Percentiles rank a stretch among this genome's conserved stretches.
phyloP scores from a whole-genome alignment of 2,113 vertebrate genomes.

The Apus apus region DNA sequence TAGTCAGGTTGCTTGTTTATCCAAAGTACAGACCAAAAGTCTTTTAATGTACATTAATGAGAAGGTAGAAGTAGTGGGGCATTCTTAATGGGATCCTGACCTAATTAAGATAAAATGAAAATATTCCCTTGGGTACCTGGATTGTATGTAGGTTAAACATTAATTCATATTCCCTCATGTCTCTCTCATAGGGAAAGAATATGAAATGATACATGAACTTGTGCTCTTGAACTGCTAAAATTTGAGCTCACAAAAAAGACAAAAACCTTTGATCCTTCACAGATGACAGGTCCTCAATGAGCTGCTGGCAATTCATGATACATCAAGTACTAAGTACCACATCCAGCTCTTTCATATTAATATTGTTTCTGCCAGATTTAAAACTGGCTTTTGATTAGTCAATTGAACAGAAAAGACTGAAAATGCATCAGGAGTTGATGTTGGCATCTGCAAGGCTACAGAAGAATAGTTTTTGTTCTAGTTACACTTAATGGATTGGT shows the following conservation, averaged over 20 bases:
- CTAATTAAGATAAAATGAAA: neutral
- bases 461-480: neutral
- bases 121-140: neutral
- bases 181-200: neutral
- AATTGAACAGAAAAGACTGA: neutral
- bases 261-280: neutral
- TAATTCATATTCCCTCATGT: neutral
- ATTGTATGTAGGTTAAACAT: neutral
- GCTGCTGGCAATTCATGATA: neutral
- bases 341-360: neutral
- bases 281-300: neutral
- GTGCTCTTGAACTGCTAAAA: neutral
- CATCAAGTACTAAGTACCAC: neutral
- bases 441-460: neutral
- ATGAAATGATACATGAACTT: neutral
- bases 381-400: neutral
- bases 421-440: neutral
- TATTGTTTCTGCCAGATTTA: neutral
- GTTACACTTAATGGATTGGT: rapidly evolving
- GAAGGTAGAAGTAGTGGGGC: neutral
- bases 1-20: neutral
- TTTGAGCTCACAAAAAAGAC: neutral
- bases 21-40: neutral
- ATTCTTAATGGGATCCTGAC: neutral
- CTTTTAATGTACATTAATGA: neutral